phyloP scores from a whole-genome alignment of 2,797 vertebrate species.

The Phoxinus dragarum region DNA sequence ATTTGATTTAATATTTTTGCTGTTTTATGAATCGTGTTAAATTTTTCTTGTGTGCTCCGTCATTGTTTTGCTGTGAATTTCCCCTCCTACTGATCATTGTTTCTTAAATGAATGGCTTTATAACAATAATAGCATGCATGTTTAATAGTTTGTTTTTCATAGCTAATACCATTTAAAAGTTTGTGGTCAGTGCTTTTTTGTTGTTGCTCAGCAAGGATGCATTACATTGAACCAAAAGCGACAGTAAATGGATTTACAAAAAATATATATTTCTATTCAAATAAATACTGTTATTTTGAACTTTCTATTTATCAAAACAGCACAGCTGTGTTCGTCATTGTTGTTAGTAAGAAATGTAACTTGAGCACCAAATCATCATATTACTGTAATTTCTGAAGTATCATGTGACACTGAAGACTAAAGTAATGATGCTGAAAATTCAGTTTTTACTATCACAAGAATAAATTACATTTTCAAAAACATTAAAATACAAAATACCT shows the following conservation, averaged over 20 bases:
- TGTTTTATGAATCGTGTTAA: neutral
- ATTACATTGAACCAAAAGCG: neutral
- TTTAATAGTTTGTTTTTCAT: neutral
- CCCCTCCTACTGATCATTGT: neutral
- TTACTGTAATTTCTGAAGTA: neutral
- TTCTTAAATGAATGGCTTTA: neutral
- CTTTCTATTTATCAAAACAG: neutral
- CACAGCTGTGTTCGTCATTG: neutral
- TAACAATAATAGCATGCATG: neutral
- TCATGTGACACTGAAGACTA: too few relatives aligned
- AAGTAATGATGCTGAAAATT: neutral
- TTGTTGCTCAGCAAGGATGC: neutral
- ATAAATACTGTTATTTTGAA: neutral
- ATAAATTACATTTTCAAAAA: neutral
- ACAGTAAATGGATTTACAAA: neutral
- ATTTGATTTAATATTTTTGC: neutral
- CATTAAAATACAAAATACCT: neutral
- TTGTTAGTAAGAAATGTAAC: neutral
- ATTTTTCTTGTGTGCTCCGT: neutral
- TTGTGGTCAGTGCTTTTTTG: neutral
- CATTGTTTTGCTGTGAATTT: neutral
- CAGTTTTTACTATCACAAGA: neutral
- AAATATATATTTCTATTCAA: neutral
- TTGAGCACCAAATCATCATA: neutral
- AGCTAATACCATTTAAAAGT: neutral